Conservation (phyloP, 1,140 invertebrate genomes). For the Pantala flavescens region DNA sequence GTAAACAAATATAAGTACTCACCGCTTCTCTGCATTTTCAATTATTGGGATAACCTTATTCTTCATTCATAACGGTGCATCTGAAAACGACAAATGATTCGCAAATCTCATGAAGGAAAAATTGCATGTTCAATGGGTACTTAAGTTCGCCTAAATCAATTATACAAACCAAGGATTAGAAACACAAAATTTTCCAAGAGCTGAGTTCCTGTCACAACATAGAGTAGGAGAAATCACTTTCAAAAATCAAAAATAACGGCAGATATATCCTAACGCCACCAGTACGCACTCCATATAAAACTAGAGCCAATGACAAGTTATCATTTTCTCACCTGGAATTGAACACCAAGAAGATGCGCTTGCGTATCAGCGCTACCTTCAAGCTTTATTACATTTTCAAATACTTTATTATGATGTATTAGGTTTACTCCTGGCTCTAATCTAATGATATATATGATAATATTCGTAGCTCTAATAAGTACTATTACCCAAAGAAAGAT, state of each 20-base stretch:
- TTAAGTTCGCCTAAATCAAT: background rate
- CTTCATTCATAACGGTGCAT: conserved; percentile 9
- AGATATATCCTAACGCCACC: background rate
- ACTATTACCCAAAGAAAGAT: too few species aligned
- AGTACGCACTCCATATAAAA: background rate
- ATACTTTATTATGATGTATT: too few species aligned
- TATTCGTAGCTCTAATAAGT: too few species aligned
- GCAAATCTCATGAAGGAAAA: background rate
- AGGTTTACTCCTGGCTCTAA: too few species aligned
- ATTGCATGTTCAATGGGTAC: background rate
- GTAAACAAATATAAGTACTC: background rate
- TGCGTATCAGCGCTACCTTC: background rate
- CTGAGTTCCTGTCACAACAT: background rate
- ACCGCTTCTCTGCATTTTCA: conserved; percentile 5
- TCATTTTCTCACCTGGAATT: background rate
- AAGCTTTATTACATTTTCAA: too few species aligned
- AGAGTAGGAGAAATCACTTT: background rate
- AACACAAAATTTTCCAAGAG: background rate
- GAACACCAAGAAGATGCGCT: background rate
- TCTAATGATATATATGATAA: too few species aligned
- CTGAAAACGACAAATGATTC: background rate
- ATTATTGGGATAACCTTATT: background rate
- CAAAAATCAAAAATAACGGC: too few species aligned
- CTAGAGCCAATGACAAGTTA: background rate
- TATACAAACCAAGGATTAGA: background rate